These are phyloP conservation scores for Drosophila pallidifrons DNA, from an alignment of 1,140 invertebrate genomes.

Conservation along the genomic window DNA sequence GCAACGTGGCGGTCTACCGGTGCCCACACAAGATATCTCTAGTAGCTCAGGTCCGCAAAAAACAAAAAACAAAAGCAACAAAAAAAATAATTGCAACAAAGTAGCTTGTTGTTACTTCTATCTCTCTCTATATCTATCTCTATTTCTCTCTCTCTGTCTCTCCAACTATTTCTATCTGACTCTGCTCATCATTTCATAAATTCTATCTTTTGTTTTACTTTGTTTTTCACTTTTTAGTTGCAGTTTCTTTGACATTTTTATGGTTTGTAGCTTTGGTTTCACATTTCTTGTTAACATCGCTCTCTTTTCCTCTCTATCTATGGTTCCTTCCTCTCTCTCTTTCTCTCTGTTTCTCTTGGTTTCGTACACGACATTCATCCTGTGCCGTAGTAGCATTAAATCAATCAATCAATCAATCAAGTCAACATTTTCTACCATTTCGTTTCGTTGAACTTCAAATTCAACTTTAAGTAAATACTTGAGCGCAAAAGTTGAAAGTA, in stretches of 20 bases:
- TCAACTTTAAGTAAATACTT: constrained; percentile 43
- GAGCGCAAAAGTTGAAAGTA: constrained; percentile 54
- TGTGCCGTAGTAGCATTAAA: constrained; percentile 28
- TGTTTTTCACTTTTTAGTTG: constrained; percentile 18
- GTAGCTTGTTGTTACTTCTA: constrained; percentile 64
- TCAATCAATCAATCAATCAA: constrained; percentile 44
- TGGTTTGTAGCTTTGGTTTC: constrained; percentile 45
- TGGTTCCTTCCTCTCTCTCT: background rate
- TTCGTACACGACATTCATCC: constrained; percentile 19
- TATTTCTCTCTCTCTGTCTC: constrained; percentile 31
- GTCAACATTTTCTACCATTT: constrained; percentile 43
- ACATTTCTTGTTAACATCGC: background rate
- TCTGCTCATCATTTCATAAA: constrained; percentile 63
- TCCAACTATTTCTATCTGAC: constrained; percentile 45
- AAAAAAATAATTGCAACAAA: constrained; percentile 45
- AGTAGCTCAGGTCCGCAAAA: constrained; percentile 84
- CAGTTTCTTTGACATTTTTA: constrained; percentile 48
- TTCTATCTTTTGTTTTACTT: constrained; percentile 43
- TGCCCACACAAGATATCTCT: constrained; percentile 82
- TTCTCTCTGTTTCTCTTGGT: constrained; percentile 7
- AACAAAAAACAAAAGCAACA: constrained; percentile 49
- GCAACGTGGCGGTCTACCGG: constrained; percentile 78
- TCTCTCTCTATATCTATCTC: constrained; percentile 47
- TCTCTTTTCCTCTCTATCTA: constrained; percentile 10
- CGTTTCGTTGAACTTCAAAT: constrained; percentile 46